phyloP scores from a whole-genome alignment of 2,113 vertebrate genomes.

The Verasper variegatus region DNA sequence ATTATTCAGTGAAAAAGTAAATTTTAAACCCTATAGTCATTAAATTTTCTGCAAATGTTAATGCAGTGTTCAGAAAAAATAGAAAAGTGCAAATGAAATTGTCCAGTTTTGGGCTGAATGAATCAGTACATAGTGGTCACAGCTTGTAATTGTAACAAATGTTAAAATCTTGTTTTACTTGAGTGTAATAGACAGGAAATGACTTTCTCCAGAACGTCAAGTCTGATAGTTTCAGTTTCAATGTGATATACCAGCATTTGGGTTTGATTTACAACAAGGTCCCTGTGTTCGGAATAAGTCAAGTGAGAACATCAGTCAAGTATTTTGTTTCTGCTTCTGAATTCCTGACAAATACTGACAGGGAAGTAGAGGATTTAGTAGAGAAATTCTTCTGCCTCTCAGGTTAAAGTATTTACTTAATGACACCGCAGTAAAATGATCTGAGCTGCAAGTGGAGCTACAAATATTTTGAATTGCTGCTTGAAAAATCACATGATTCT shows the following conservation, averaged over 20 bases:
- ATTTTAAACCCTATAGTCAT: too few relatives aligned
- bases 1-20: too few relatives aligned
- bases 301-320: not conserved
- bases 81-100: not conserved
- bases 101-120: too few relatives aligned
- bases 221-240: constrained; percentile 2
- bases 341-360: not conserved
- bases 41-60: not conserved
- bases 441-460: not conserved
- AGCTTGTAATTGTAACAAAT: too few relatives aligned
- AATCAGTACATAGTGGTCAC: too few relatives aligned
- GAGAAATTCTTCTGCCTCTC: not conserved
- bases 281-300: not conserved
- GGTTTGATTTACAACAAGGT: constrained; percentile 6
- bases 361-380: constrained; percentile 1
- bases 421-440: not conserved
- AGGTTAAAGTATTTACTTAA: not conserved
- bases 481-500: too few relatives aligned
- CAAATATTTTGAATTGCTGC: too few relatives aligned
- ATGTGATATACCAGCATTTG: not conserved
- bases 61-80: not conserved
- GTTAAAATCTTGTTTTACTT: not conserved
- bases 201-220: not conserved
- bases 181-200: not conserved
- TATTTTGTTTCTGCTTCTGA: not conserved